Conservation (phyloP, 2,113 vertebrate species). For the Nematolebias whitei region DNA sequence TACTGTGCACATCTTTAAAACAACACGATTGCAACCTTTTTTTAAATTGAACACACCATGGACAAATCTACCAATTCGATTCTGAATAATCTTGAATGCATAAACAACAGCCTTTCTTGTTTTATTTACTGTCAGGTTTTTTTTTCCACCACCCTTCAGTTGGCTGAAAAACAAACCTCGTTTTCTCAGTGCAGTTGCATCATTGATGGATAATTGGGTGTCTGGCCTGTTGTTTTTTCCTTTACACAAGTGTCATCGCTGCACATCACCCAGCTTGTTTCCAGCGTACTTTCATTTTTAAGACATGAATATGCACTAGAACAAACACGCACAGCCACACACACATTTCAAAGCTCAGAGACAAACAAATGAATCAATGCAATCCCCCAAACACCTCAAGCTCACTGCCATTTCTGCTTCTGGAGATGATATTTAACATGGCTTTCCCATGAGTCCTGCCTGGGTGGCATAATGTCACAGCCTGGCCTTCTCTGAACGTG, state of each 20-base stretch:
- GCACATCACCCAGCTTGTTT: constrained; percentile 27
- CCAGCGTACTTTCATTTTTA: constrained; percentile 17
- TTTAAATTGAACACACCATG: constrained; percentile 6
- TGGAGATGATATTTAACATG: constrained; percentile 75
- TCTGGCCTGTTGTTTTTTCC: constrained; percentile 32
- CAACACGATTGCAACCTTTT: constrained; percentile 18
- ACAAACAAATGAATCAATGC: constrained; percentile 39
- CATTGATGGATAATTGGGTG: constrained; percentile 63
- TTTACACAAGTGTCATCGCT: constrained; percentile 42
- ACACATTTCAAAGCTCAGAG: constrained; percentile 18
- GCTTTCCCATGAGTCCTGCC: constrained; percentile 52
- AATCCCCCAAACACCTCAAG: constrained; percentile 42
- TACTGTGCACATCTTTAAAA: constrained; percentile 16
- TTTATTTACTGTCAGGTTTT: neutral
- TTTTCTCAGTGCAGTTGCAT: constrained; percentile 41
- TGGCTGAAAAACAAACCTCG: constrained; percentile 10
- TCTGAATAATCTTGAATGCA: constrained; percentile 7
- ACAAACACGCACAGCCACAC: constrained; percentile 1
- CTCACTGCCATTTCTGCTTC: constrained; percentile 65
- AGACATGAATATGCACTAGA: constrained; percentile 15
- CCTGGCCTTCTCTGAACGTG: constrained; percentile 67
- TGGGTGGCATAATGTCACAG: constrained; percentile 70
- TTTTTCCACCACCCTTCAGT: neutral
- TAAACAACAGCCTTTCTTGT: neutral
- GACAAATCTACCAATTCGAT: constrained; percentile 24